phyloP scores from a whole-genome alignment of 1,140 invertebrate species.

The Coptotermes formosanus region DNA sequence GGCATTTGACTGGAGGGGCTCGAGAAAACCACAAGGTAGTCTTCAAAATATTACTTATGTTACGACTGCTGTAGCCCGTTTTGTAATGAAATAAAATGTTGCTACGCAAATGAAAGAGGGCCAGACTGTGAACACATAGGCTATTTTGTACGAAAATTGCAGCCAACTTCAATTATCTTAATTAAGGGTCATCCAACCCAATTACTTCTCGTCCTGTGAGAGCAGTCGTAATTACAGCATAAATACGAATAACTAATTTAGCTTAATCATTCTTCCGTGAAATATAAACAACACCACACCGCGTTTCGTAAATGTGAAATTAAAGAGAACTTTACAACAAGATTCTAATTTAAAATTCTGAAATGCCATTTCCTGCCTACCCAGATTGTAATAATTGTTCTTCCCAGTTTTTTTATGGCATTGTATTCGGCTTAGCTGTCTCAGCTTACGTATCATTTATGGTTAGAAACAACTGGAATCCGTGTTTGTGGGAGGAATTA shows the following conservation, averaged over 20 bases:
- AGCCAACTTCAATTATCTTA: not conserved
- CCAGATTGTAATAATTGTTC: not conserved
- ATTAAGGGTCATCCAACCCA: conserved; percentile 1
- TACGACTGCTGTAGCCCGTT: too few species aligned
- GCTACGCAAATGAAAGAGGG: not conserved
- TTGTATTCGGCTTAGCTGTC: not conserved
- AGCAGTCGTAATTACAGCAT: not conserved
- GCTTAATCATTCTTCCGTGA: conserved; percentile 19
- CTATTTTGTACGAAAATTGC: not conserved
- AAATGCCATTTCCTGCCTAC: not conserved
- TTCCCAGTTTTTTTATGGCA: not conserved
- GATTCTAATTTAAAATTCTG: conserved; percentile 15
- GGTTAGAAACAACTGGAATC: not conserved
- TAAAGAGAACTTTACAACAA: not conserved
- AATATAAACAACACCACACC: not conserved
- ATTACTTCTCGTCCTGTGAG: not conserved
- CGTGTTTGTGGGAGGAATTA: not conserved
- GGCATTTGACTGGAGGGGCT: too few species aligned
- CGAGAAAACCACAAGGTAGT: too few species aligned
- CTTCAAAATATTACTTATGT: too few species aligned
- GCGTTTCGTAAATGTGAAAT: not conserved
- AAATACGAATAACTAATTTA: conserved; percentile 16
- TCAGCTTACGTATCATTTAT: not conserved
- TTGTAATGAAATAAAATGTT: not conserved
- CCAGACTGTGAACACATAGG: not conserved